Base-by-base conservation (phyloP, 2,113 vertebrate species). In the Numenius arquata region DNA sequence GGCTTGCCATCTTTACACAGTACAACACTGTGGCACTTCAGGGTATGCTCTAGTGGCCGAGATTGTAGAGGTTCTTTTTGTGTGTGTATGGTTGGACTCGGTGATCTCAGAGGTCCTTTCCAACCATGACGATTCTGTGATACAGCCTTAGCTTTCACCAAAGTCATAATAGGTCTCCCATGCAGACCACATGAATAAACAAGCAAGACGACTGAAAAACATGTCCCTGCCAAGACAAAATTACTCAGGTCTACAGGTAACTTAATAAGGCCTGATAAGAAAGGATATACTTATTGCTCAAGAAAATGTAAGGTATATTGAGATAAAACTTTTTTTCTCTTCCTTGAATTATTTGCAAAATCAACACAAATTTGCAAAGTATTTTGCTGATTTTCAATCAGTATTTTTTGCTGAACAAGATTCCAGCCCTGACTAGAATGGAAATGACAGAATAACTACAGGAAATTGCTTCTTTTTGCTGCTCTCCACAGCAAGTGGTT, bases 391-490 rank as follows among this genome's bases (percentile, higher is more conserved):
- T 85, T 87, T 94, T 76, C 63, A 47, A 2, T 40, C 52, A 52
- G 23, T 26, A 34, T 66, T 85, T 72, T 93, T 93, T 90, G 61
- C 88, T 85, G 66, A 89, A 48, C 1, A 16, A 88, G 56, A 85
- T 48, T 84, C 50, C 22, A 78, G 43, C 58, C 87, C 73, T 72
- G 73, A 78, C 66, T 71, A 58, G 94, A 94, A 88, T 79, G 72
- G 62, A 85, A 92, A 82, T 74, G 50, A 71, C 47, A 80, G 61
- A 83, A 34, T 63, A 90, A 74, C 59, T 55, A 43, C 65, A 92
- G 87, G 93, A 95, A 96, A 95, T 86, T 52, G 65, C 82, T 96
- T 86, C 38, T 70, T 88, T 94, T 72, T 92, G 75, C 58, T 66
- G 71, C 50, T 95, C 32, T 93, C 87, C 48, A 48, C 14, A 63